phyloP scores from a whole-genome alignment of 2,888 invertebrate genomes.

The Caenorhabditis drosophilae region DNA sequence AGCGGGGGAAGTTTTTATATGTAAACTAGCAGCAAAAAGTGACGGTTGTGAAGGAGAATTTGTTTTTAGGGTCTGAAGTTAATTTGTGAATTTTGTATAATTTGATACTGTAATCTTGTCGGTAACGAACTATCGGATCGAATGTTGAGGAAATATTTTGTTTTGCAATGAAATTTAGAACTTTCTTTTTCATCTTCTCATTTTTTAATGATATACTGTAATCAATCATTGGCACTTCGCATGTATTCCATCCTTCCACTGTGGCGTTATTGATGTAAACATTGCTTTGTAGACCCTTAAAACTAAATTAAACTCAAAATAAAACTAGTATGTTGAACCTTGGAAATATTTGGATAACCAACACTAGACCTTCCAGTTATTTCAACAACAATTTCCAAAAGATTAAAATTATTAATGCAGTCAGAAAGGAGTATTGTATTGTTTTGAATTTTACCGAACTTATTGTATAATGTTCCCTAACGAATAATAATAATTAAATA shows the following conservation, averaged over 20 bases:
- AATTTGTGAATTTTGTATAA: no score
- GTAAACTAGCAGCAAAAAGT: slow-evolving; percentile 25
- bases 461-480: slow-evolving; percentile 25
- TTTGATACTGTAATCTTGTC: no score
- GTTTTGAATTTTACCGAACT: slow-evolving; percentile 19
- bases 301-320: no score
- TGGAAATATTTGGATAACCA: slow-evolving; percentile 21
- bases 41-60: slow-evolving; percentile 18
- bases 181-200: no score
- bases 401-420: slow-evolving; percentile 25
- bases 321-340: no score
- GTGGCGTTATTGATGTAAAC: slow-evolving; percentile 29
- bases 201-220: no score
- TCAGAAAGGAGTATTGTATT: slow-evolving; percentile 26
- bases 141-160: no score
- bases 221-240: slow-evolving; percentile 27
- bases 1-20: slow-evolving; percentile 15
- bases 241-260: slow-evolving; percentile 25
- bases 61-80: no score
- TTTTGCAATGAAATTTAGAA: no score
- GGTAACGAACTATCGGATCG: no score
- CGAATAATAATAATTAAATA: neutral
- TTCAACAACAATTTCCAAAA: slow-evolving; percentile 28
- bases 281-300: slow-evolving; percentile 26
- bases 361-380: slow-evolving; percentile 22